Percentiles rank a stretch among this genome's conserved stretches.
Evolutionary conservation across 2,797 vertebrate species (phyloP).

Genomic region (Semaprochilodus insignis): DNA sequence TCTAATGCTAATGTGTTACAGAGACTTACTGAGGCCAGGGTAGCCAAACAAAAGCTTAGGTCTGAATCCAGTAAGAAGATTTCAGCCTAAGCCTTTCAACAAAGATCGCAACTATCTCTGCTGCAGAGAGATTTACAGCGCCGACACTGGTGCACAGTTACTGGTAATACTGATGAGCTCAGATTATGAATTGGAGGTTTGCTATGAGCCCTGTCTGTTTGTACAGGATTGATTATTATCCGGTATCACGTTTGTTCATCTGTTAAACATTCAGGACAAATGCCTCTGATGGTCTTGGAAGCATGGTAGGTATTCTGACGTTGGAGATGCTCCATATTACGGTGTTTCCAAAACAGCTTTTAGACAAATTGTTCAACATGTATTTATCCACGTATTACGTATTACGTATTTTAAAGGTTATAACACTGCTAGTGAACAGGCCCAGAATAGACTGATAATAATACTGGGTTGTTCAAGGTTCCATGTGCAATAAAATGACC

Average conservation of each 20-base stretch:
- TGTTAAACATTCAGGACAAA: not conserved
- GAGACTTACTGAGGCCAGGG: slow-evolving; percentile 16
- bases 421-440: no score
- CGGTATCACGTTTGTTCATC: not conserved
- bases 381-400: no score
- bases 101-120: slow-evolving; percentile 39
- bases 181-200: not conserved
- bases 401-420: no score
- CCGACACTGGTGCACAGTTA: not conserved
- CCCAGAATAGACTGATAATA: no score
- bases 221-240: not conserved
- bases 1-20: slow-evolving; percentile 13
- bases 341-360: no score
- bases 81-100: slow-evolving; percentile 47
- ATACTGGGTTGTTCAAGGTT: no score
- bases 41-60: slow-evolving; percentile 29
- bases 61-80: slow-evolving; percentile 63
- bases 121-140: slow-evolving; percentile 27
- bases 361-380: no score
- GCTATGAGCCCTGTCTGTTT: slow-evolving; percentile 6
- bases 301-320: not conserved
- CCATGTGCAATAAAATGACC: no score
- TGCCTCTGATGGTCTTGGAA: not conserved
- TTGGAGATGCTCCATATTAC: not conserved
- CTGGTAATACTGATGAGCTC: not conserved